These are phyloP conservation scores for Falco concolor DNA, from an alignment of 2,797 vertebrate species.

Conservation along the genomic window DNA sequence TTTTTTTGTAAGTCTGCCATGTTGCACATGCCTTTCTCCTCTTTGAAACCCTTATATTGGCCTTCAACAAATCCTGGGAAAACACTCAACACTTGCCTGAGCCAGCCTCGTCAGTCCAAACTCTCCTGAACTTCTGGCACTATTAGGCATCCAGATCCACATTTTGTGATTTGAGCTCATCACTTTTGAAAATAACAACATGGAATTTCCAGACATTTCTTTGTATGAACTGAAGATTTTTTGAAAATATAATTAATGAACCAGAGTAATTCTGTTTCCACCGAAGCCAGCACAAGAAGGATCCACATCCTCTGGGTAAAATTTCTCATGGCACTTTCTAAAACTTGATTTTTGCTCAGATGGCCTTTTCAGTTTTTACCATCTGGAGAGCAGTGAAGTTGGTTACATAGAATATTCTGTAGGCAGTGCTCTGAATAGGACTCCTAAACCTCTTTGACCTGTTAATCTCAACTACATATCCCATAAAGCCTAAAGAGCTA, in stretches of 20 bases:
- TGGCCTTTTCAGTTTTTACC: slow-evolving; percentile 52
- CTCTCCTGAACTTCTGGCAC: slow-evolving; percentile 54
- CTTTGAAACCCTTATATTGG: slow-evolving; percentile 50
- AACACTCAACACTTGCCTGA: slow-evolving; percentile 46
- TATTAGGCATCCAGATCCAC: slow-evolving; percentile 18
- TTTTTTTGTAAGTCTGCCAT: slow-evolving; percentile 57
- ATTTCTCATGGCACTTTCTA: slow-evolving; percentile 50
- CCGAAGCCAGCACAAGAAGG: slow-evolving; percentile 26
- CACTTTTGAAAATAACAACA: slow-evolving; percentile 36
- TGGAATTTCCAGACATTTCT: slow-evolving; percentile 42
- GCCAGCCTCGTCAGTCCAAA: slow-evolving; percentile 23
- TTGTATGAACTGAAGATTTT: background rate
- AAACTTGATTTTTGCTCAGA: slow-evolving; percentile 47
- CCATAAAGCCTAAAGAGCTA: slow-evolving; percentile 53
- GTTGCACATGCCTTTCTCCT: slow-evolving; percentile 57
- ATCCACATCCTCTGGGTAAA: slow-evolving; percentile 44
- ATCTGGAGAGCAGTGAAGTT: slow-evolving; percentile 40
- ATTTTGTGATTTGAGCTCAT: slow-evolving; percentile 50
- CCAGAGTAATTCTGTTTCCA: background rate
- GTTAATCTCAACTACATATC: slow-evolving; percentile 42
- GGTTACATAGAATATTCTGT: slow-evolving; percentile 14
- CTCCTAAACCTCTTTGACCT: slow-evolving; percentile 51
- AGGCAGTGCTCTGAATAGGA: slow-evolving; percentile 17
- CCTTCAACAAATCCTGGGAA: slow-evolving; percentile 57
- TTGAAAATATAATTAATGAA: background rate